phyloP scores from a whole-genome alignment of 1,140 invertebrate genomes.

The Meloidogyne chitwoodi region DNA sequence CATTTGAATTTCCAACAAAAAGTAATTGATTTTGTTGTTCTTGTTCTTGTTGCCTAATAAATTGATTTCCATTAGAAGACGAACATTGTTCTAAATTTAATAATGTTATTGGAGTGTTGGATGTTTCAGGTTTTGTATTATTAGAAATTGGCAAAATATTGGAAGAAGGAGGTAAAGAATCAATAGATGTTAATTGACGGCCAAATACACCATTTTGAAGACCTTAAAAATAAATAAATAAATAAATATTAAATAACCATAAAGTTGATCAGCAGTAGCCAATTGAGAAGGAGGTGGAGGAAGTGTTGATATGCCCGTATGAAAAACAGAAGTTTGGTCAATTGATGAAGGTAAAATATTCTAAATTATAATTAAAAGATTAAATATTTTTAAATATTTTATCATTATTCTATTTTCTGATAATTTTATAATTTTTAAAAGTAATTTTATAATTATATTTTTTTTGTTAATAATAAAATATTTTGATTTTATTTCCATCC shows the following conservation, averaged over 20 bases:
- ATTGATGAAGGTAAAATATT: background rate
- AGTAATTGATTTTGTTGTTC: background rate
- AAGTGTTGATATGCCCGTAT: constrained; percentile 1
- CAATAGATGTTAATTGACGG: background rate
- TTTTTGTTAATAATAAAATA: background rate
- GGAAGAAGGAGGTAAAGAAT: background rate
- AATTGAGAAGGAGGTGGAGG: constrained; percentile 9
- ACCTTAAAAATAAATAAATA: background rate
- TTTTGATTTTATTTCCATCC: background rate
- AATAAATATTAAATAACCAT: background rate
- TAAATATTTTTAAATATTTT: no score
- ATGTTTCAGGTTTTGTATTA: constrained; percentile 6
- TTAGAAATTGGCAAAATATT: background rate
- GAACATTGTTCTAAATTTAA: background rate
- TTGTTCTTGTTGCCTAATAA: background rate
- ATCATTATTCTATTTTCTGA: no score
- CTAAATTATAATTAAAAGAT: background rate
- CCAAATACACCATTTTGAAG: background rate
- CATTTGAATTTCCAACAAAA: background rate
- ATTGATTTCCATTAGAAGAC: background rate
- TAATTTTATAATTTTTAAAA: no score
- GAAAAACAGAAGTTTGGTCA: background rate
- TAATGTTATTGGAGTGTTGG: background rate
- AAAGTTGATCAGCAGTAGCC: background rate
- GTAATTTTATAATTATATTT: no score